These are phyloP conservation scores for Drosophila borborema DNA, from an alignment of 2,888 invertebrate species.

Conservation along the genomic window DNA sequence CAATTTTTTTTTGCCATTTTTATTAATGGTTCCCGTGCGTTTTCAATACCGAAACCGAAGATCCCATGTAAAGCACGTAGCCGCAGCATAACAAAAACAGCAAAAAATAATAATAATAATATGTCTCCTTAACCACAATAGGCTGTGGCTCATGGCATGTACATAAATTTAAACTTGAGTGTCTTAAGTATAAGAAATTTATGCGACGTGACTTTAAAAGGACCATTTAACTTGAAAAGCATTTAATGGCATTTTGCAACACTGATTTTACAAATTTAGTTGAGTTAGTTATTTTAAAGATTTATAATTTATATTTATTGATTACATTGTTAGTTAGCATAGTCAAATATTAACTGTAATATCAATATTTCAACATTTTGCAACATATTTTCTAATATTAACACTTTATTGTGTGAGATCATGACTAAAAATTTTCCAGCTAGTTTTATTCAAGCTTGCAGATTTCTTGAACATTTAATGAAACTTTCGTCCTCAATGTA, in stretches of 20 bases:
- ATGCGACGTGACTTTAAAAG: slow-evolving; percentile 13
- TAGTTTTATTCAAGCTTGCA: no score
- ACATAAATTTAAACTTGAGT: slow-evolving; percentile 7
- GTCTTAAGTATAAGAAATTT: slow-evolving; percentile 18
- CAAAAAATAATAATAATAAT: slow-evolving; percentile 5
- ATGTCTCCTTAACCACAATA: slow-evolving; percentile 26
- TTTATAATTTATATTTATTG: no score
- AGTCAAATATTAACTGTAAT: no score
- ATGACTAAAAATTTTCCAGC: background rate
- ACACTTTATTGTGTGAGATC: no score
- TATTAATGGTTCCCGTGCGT: slow-evolving; percentile 51
- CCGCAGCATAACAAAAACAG: background rate
- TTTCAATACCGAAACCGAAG: slow-evolving; percentile 25
- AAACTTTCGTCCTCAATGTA: background rate
- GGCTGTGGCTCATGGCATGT: slow-evolving; percentile 12
- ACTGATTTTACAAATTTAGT: background rate
- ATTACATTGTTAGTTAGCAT: no score
- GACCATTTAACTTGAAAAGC: no score
- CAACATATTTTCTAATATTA: background rate
- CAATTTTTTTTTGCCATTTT: no score
- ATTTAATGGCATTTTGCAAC: background rate
- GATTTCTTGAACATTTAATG: no score
- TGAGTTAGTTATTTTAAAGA: no score
- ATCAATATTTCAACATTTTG: background rate
- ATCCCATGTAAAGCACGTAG: slow-evolving; percentile 34